phyloP scores from a whole-genome alignment of 1,140 invertebrate genomes.

The Sycophaga agraensis region DNA sequence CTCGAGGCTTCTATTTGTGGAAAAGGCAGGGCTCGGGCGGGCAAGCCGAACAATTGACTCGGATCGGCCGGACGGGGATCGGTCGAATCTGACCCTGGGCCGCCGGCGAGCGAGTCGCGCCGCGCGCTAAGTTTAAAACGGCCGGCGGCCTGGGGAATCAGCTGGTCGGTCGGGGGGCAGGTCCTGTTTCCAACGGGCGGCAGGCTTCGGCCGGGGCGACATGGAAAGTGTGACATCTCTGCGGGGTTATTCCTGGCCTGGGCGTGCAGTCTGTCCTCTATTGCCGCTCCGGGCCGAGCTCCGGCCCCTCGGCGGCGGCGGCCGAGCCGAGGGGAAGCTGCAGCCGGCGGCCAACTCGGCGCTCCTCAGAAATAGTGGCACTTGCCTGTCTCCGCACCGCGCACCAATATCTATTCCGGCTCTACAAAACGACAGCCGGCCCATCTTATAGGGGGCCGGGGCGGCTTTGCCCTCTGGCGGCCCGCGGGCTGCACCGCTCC shows the following conservation, averaged over 20 bases:
- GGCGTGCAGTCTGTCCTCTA: conserved; percentile 44
- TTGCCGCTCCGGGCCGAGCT: too few relatives aligned
- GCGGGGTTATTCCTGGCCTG: conserved; percentile 55
- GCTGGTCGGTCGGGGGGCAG: conserved; percentile 45
- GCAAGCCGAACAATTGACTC: too few relatives aligned
- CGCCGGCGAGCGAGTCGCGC: too few relatives aligned
- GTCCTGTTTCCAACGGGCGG: too few relatives aligned
- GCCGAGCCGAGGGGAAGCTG: conserved; percentile 3
- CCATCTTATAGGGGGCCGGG: conserved; percentile 18
- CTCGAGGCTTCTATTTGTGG: too few relatives aligned
- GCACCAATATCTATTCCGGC: conserved; percentile 57
- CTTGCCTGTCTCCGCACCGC: conserved; percentile 52
- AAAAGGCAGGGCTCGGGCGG: too few relatives aligned
- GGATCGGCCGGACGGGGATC: neutral
- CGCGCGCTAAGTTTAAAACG: neutral
- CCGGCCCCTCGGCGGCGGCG: too few relatives aligned
- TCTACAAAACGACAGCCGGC: conserved; percentile 54
- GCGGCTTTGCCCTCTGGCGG: neutral
- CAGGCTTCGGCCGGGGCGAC: conserved; percentile 26
- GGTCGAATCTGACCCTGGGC: neutral
- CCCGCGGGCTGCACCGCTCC: too few relatives aligned
- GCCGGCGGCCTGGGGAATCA: conserved; percentile 41
- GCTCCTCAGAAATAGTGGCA: conserved; percentile 60
- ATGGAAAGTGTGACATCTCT: conserved; percentile 58
- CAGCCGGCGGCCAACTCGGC: conserved; percentile 21